Percentiles rank a stretch among this genome's conserved stretches.
phyloP scores from a whole-genome alignment of 2,888 invertebrate species.

The Dryadula phaetusa region DNA sequence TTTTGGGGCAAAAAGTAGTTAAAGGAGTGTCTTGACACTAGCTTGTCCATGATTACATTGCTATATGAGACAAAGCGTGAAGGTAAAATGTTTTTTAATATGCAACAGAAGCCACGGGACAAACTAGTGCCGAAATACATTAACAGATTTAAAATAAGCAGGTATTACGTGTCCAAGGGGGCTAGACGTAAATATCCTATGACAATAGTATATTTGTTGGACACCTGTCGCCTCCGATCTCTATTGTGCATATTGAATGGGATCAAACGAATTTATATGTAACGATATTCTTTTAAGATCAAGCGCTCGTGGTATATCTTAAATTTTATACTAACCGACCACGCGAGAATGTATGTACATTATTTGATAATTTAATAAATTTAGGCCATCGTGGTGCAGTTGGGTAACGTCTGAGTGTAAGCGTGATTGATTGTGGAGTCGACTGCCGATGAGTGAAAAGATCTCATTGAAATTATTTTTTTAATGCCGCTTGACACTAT shows the following conservation, averaged over 20 bases:
- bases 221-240: slow-evolving; percentile 53
- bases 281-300: slow-evolving; percentile 40
- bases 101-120: neutral
- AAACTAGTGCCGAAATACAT: slow-evolving; percentile 14
- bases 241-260: slow-evolving; percentile 55
- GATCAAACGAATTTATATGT: slow-evolving; percentile 54
- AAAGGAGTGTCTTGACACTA: no score
- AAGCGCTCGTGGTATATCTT: slow-evolving; percentile 7
- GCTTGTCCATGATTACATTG: no score
- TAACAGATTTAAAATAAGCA: slow-evolving; percentile 27
- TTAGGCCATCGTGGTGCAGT: no score
- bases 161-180: slow-evolving; percentile 23
- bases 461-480: no score
- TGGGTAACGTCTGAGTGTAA: no score
- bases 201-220: slow-evolving; percentile 52
- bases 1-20: no score
- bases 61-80: no score
- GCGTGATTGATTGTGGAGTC: no score
- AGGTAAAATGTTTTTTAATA: neutral
- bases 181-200: slow-evolving; percentile 55
- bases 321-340: neutral
- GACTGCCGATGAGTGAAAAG: no score
- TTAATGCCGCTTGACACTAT: no score
- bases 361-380: no score
- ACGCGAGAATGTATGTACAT: neutral